Percentiles rank a stretch among this genome's conserved stretches.
These are phyloP conservation scores for Cynopterus sphinx DNA, from an alignment of 2,797 vertebrate genomes.

Conservation along the genomic window DNA sequence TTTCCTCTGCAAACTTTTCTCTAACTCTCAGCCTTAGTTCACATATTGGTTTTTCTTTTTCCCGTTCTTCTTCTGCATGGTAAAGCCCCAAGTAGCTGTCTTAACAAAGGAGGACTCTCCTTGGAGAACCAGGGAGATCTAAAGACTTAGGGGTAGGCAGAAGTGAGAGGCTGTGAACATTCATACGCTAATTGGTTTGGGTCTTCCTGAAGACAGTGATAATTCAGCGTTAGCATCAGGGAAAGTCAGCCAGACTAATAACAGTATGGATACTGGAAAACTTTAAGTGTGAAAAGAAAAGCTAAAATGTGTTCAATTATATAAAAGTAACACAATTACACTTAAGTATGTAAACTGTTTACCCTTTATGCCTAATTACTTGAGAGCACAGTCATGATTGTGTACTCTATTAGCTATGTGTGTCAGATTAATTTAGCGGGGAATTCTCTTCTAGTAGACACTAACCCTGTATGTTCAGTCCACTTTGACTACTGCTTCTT, in stretches of 20 bases:
- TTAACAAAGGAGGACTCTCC: not conserved
- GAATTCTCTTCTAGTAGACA: not conserved
- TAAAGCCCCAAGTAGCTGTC: not conserved
- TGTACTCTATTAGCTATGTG: not conserved
- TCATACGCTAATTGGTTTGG: not conserved
- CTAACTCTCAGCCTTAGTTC: not conserved
- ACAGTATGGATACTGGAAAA: not conserved
- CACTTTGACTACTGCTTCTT: not conserved
- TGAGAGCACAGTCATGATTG: not conserved
- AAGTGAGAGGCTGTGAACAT: not conserved
- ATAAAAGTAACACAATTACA: not conserved
- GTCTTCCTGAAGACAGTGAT: not conserved
- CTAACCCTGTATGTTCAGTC: not conserved
- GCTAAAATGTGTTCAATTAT: conserved; percentile 32
- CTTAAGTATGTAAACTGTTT: conserved; percentile 31
- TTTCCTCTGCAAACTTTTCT: not conserved
- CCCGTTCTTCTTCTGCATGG: not conserved
- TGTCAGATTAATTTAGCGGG: not conserved
- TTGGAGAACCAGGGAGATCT: not conserved
- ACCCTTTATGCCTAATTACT: conserved; percentile 29
- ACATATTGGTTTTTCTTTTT: not conserved
- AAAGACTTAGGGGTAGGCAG: not conserved
- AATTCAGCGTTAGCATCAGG: not conserved
- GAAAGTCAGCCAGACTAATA: not conserved
- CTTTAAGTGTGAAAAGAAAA: conserved; percentile 43